Percentiles rank a stretch among this genome's conserved stretches.
These are phyloP conservation scores for Gryllus bimaculatus DNA, from an alignment of 1,140 invertebrate species.

Conservation along the genomic window DNA sequence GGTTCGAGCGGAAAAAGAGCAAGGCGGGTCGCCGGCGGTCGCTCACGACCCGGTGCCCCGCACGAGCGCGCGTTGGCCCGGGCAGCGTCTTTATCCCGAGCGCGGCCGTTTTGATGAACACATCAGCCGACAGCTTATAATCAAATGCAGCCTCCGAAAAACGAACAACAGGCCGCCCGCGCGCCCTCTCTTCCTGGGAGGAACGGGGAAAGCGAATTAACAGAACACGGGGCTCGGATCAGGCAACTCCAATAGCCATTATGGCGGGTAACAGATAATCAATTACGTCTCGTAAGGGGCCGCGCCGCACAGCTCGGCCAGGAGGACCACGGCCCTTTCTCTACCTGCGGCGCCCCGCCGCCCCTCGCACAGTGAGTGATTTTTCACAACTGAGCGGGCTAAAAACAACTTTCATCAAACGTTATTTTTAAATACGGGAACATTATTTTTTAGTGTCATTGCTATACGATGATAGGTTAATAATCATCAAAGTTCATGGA, in stretches of 20 bases:
- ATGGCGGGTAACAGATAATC: slow-evolving; percentile 3
- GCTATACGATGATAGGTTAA: too few relatives aligned
- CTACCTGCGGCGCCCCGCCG: neutral
- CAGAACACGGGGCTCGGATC: neutral
- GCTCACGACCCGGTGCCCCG: too few relatives aligned
- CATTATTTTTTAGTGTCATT: too few relatives aligned
- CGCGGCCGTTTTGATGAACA: neutral
- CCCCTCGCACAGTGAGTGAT: too few relatives aligned
- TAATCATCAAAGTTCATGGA: too few relatives aligned
- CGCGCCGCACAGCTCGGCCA: too few relatives aligned
- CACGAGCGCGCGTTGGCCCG: neutral
- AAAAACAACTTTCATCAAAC: too few relatives aligned
- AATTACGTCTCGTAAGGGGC: neutral
- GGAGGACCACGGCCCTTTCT: neutral
- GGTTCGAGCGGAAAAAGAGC: neutral
- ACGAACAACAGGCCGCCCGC: neutral
- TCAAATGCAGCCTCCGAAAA: slow-evolving; percentile 3
- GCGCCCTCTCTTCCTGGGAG: neutral
- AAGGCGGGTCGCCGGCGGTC: neutral
- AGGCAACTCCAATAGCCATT: slow-evolving; percentile 1
- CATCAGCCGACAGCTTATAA: neutral
- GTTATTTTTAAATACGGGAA: too few relatives aligned
- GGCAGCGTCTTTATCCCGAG: neutral
- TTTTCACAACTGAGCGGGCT: too few relatives aligned
- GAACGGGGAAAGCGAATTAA: neutral